phyloP scores from a whole-genome alignment of 2,797 vertebrate species.

The Acipenser oxyrinchus region DNA sequence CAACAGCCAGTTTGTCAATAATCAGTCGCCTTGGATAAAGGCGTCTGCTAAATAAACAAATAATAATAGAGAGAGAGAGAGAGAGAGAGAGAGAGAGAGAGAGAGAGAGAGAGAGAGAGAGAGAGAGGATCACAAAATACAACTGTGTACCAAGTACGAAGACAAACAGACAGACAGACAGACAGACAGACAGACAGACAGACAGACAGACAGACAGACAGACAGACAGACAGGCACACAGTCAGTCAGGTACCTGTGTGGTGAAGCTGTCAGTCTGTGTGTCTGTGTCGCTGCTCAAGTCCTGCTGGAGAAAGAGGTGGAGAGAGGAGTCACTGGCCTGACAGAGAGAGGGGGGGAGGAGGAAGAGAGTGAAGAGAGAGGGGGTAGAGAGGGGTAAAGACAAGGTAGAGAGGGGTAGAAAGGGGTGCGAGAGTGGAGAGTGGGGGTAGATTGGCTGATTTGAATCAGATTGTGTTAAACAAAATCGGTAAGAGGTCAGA shows the following conservation, averaged over 20 bases:
- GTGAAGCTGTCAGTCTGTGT: not conserved
- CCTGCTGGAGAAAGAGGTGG: not conserved
- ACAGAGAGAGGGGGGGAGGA: not conserved
- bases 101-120: conserved; percentile 6
- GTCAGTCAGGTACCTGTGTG: not conserved
- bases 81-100: conserved; percentile 5
- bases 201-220: no score
- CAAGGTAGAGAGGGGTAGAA: no score
- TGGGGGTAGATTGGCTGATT: no score
- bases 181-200: not conserved
- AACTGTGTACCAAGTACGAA: not conserved
- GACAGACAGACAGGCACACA: no score
- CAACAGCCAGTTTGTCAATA: no score
- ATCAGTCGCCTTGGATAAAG: no score
- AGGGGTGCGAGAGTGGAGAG: no score
- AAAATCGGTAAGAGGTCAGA: no score
- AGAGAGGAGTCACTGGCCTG: not conserved
- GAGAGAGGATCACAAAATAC: not conserved
- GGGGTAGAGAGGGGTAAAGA: no score
- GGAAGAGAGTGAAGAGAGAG: no score
- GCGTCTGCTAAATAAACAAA: no score
- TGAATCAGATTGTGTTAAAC: no score
- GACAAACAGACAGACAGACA: conserved; percentile 2
- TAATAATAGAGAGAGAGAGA: not conserved
- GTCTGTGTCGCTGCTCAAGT: not conserved